These are phyloP conservation scores for Hydropsyche tenuis DNA, from an alignment of 1,140 invertebrate genomes.

Conservation along the genomic window DNA sequence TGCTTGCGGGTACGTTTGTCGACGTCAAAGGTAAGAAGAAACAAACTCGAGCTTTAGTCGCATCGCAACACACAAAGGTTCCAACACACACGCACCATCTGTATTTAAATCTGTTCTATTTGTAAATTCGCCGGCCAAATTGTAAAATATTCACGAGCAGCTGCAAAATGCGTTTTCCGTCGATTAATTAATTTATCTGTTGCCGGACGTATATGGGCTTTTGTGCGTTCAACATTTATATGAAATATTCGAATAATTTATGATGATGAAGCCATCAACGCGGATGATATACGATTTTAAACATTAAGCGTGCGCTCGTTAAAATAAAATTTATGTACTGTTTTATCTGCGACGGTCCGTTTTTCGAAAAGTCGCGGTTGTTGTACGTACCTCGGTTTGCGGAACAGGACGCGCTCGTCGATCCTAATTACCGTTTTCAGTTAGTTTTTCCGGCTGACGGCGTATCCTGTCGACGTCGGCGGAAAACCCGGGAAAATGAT, in stretches of 20 bases:
- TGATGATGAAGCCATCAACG: background rate
- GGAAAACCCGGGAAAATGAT: background rate
- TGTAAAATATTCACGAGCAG: too few relatives aligned
- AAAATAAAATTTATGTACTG: slow-evolving; percentile 12
- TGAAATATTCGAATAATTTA: too few relatives aligned
- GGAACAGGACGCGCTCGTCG: background rate
- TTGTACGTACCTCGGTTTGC: too few relatives aligned
- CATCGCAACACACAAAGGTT: too few relatives aligned
- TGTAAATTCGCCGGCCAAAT: too few relatives aligned
- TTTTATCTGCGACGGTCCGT: background rate
- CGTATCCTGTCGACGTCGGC: slow-evolving; percentile 4
- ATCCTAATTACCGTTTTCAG: slow-evolving; percentile 19
- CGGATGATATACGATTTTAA: slow-evolving; percentile 12
- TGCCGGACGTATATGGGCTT: too few relatives aligned
- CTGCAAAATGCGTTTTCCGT: too few relatives aligned
- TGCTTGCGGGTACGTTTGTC: background rate
- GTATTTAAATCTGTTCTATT: too few relatives aligned
- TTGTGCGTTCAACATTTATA: too few relatives aligned
- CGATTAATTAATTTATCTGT: too few relatives aligned
- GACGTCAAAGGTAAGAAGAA: slow-evolving; percentile 10
- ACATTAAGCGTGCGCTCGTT: slow-evolving; percentile 3
- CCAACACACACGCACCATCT: too few relatives aligned
- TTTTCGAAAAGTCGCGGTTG: background rate
- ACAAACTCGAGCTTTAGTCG: background rate
- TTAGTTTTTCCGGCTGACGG: slow-evolving; percentile 2